phyloP scores from a whole-genome alignment of 2,797 vertebrate genomes.

The Atherinosoma microstoma region DNA sequence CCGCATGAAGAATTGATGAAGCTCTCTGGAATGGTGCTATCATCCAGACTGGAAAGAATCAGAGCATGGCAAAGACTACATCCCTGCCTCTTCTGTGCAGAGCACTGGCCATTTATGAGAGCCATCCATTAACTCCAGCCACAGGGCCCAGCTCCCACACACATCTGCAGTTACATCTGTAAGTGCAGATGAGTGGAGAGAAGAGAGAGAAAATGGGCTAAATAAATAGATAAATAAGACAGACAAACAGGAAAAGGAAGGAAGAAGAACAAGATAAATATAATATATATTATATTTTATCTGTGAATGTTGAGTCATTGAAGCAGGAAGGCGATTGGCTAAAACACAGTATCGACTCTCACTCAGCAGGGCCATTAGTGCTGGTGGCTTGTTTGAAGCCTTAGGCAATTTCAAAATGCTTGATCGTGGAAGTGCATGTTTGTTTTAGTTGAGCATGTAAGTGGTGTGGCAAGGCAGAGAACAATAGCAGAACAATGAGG shows the following conservation, averaged over 20 bases:
- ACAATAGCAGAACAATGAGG: conserved; percentile 2
- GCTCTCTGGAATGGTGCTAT: conserved; percentile 62
- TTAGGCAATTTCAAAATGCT: conserved; percentile 46
- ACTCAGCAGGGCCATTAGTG: conserved; percentile 38
- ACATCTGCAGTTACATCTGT: conserved; percentile 32
- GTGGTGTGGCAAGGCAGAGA: neutral
- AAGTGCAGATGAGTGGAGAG: neutral
- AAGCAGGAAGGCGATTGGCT: conserved; percentile 18
- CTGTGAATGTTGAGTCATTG: conserved; percentile 8
- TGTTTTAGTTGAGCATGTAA: conserved; percentile 15
- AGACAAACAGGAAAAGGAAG: neutral
- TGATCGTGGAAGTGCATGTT: conserved; percentile 5
- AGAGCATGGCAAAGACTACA: conserved; percentile 71
- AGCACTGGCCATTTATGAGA: conserved; percentile 60
- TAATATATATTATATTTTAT: neutral
- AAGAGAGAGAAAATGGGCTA: neutral
- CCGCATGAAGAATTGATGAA: conserved; percentile 80
- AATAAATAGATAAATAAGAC: conserved; percentile 15
- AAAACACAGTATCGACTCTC: conserved; percentile 16
- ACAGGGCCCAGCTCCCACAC: conserved; percentile 44
- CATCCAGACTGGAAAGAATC: conserved; percentile 65
- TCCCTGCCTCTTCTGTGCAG: conserved; percentile 50
- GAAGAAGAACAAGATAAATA: neutral
- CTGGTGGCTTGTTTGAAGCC: conserved; percentile 39
- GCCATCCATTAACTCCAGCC: conserved; percentile 72